Base-by-base conservation (phyloP, 2,113 vertebrate species). In the Ageneiosus marmoratus region DNA sequence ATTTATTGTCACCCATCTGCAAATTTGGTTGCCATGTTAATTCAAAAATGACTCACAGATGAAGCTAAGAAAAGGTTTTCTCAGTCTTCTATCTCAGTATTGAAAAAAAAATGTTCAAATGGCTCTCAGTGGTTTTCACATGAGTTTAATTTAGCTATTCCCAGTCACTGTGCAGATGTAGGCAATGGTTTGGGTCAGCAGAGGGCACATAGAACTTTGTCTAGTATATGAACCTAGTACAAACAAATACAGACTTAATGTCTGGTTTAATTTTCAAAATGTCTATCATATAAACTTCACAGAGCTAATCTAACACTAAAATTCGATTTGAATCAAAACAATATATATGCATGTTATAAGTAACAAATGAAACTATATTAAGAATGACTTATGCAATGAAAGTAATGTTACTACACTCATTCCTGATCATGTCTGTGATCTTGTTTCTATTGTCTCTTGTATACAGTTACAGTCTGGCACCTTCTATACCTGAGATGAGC, bases 131-230 rank as follows among this genome's bases (percentile, higher is more conserved):
- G 15, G 27, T 29, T 76, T 24, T 50, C 50, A 76, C 29, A 53
- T 55, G 51, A 37, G 55, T 55, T 53, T 34, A 53, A 32, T 32
- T 51, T 3, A 60, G 13, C 46, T 62, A 27, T 18, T 62, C 27
- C 15, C 15, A 7, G 11, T 56, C 34, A 50, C 16, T 48, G 41
- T 34, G 53, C 16, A 41, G 24, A 20, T 62, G 37, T 29, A 72
- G 53, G n/a, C n/a, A 48, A 34, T 55, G 34, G 9, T 44, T 77
- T 15, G 55, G 72, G 60, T 67, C 73, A 55, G 73, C 60, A 73
- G 79, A 73, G 79, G 67, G 70, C 70, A 60, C 50, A 44, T 34
- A 3, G 10, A 46, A 62, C n/a, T 62, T n/a, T 56, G 9, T 53
- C 44, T 10, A 77, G 34, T 60, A 44, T 44, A 44, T 60, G 34